Conservation (phyloP, 1,140 invertebrate species). For the Mamestra configurata region DNA sequence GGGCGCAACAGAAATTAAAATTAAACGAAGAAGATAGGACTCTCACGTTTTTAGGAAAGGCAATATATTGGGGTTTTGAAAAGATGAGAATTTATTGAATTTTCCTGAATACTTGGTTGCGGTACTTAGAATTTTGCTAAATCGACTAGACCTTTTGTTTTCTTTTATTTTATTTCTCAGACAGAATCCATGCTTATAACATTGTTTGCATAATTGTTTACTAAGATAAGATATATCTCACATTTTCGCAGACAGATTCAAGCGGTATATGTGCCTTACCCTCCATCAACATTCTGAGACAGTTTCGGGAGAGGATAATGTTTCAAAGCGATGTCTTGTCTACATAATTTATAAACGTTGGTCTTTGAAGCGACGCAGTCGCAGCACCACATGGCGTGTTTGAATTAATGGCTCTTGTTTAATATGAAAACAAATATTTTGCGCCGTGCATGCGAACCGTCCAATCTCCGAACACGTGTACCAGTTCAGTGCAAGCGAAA, state of each 20-base stretch:
- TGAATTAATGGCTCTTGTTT: constrained; percentile 50
- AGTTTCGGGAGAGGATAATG: constrained; percentile 15
- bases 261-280: background rate
- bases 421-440: constrained; percentile 53
- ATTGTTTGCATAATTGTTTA: background rate
- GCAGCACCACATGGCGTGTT: constrained; percentile 43
- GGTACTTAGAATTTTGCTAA: no score
- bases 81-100: no score
- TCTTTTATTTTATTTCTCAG: no score
- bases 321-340: constrained; percentile 47
- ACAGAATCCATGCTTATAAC: no score
- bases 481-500: constrained; percentile 2
- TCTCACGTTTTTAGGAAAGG: no score
- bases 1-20: constrained; percentile 17
- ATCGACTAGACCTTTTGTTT: no score
- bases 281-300: constrained; percentile 31
- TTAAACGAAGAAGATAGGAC: background rate
- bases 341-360: constrained; percentile 43
- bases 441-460: constrained; percentile 16
- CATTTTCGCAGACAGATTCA: constrained; percentile 7
- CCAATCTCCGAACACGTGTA: constrained; percentile 17
- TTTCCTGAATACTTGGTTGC: no score
- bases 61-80: no score
- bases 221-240: background rate
- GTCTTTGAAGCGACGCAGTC: constrained; percentile 40